phyloP scores from a whole-genome alignment of 2,797 vertebrate species.

The Scarus forsteni region DNA sequence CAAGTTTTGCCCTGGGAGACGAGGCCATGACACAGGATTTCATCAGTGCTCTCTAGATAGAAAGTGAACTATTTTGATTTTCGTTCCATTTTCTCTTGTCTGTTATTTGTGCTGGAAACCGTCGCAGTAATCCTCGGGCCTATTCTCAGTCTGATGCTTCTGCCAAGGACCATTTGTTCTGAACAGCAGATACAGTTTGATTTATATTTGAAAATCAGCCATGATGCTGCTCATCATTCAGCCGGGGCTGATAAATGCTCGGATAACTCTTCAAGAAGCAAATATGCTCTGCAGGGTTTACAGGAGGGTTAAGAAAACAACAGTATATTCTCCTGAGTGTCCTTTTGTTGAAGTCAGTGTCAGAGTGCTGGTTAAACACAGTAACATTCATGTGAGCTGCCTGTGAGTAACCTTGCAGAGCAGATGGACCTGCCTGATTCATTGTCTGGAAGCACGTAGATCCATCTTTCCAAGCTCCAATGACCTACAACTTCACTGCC shows the following conservation, averaged over 20 bases:
- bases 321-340: constrained; percentile 13
- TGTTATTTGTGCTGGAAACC: background rate
- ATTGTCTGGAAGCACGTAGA: too few relatives aligned
- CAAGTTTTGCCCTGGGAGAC: background rate
- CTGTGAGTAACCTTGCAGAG: too few relatives aligned
- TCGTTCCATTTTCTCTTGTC: background rate
- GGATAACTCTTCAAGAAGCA: constrained; percentile 11
- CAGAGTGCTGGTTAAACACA: constrained; percentile 18
- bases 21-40: background rate
- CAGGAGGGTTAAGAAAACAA: constrained; percentile 9
- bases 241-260: constrained; percentile 3
- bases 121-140: background rate
- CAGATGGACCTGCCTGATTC: too few relatives aligned
- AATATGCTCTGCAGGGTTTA: constrained; percentile 23
- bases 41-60: background rate
- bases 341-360: background rate
- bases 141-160: background rate
- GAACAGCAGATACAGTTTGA: background rate
- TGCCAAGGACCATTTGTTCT: background rate
- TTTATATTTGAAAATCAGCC: background rate
- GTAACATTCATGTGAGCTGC: constrained; percentile 6
- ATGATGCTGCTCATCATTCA: background rate
- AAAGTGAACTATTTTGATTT: background rate
- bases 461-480: too few relatives aligned
- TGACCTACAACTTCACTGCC: too few relatives aligned